Evolutionary conservation across 2,888 invertebrate species (phyloP).

Genomic region (Uloborus plumipes): DNA sequence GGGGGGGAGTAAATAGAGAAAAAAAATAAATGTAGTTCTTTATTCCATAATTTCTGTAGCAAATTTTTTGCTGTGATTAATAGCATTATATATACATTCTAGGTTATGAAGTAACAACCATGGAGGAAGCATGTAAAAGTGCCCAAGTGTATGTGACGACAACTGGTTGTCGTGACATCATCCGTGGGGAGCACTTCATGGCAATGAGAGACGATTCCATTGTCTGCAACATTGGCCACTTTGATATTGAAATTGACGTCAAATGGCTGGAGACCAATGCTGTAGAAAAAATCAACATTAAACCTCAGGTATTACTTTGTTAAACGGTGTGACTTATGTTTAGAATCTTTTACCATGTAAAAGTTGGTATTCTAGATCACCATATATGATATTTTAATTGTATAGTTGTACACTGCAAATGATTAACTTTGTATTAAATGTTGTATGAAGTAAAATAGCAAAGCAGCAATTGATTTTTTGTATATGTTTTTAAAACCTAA

Average conservation of each 20-base stretch:
- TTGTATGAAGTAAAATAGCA: too few species aligned
- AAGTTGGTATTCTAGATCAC: too few species aligned
- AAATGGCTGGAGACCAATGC: constrained; percentile 94
- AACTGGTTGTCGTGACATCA: constrained; percentile 95
- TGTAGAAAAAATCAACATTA: constrained; percentile 88
- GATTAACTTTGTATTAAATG: too few species aligned
- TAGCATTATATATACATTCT: constrained; percentile 38
- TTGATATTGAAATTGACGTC: constrained; percentile 98
- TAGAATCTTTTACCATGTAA: too few species aligned
- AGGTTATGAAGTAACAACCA: constrained; percentile 83
- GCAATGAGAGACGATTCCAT: constrained; percentile 96
- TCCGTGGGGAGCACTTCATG: constrained; percentile 87
- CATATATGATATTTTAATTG: too few species aligned
- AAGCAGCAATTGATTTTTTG: too few species aligned
- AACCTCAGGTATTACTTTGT: constrained; percentile 85
- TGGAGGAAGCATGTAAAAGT: constrained; percentile 92
- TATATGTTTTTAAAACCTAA: too few species aligned
- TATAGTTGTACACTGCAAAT: too few species aligned
- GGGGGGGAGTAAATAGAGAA: not conserved
- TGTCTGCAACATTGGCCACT: constrained; percentile 99
- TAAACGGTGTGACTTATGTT: too few species aligned
- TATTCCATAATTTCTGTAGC: not conserved
- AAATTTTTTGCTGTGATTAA: not conserved
- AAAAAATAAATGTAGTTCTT: not conserved
- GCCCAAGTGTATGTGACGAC: constrained; percentile 98